Conservation (phyloP, 2,797 vertebrate genomes). For the Ceryle rudis region DNA sequence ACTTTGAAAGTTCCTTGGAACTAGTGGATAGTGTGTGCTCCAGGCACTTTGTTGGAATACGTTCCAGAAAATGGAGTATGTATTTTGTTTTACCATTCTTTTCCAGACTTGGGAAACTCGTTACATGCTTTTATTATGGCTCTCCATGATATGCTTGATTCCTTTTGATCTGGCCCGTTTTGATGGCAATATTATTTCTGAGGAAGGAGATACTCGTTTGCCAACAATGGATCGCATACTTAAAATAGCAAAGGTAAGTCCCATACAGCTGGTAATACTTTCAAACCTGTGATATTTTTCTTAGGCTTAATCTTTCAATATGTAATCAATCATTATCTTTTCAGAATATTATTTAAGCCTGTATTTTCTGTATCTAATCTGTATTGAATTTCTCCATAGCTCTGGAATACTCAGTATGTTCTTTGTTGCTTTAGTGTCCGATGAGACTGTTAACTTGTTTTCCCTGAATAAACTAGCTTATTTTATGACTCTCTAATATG, state of each 20-base stretch:
- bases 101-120: constrained; percentile 94
- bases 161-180: constrained; percentile 95
- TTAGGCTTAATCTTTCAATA: not conserved
- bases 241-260: constrained; percentile 85
- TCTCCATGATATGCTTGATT: constrained; percentile 94
- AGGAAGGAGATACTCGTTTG: constrained; percentile 71
- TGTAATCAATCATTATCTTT: not conserved
- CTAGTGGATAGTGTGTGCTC: not conserved
- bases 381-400: not conserved
- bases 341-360: not conserved
- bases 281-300: not conserved
- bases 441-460: not conserved
- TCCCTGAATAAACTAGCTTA: not conserved
- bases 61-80: not conserved
- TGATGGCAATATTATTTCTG: constrained; percentile 82
- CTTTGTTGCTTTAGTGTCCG: not conserved
- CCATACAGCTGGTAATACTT: rapidly evolving
- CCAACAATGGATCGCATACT: constrained; percentile 92
- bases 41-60: not conserved
- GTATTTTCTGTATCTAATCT: not conserved
- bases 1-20: not conserved
- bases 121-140: constrained; percentile 94
- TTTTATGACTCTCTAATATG: not conserved
- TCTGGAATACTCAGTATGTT: not conserved
- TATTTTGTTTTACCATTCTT: not conserved